phyloP scores from a whole-genome alignment of 2,797 vertebrate genomes.

The Sebastes itinus region DNA sequence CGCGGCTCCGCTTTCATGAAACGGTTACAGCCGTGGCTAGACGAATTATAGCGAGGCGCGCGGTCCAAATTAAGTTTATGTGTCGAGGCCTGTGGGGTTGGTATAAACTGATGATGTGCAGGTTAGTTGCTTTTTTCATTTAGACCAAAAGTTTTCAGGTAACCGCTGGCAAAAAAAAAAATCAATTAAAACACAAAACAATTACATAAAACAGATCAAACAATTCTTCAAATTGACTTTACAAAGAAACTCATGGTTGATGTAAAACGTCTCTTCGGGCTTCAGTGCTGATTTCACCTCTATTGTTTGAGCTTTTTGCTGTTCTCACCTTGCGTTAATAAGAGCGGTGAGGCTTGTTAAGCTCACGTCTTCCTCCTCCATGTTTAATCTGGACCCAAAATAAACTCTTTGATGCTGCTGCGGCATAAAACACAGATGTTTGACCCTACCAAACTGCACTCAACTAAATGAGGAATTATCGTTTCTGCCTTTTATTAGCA shows the following conservation, averaged over 20 bases:
- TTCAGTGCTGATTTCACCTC: neutral
- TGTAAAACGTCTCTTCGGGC: neutral
- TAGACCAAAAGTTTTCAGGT: neutral
- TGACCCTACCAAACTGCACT: constrained; percentile 19
- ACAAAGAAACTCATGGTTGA: neutral
- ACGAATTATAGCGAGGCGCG: neutral
- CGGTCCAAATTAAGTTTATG: neutral
- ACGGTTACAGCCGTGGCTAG: neutral
- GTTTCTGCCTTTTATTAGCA: constrained; percentile 22
- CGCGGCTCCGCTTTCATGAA: neutral
- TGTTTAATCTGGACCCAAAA: constrained; percentile 43
- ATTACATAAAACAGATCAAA: constrained; percentile 10
- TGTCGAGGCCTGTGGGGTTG: neutral
- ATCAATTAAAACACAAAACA: neutral
- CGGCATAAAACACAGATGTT: constrained; percentile 4
- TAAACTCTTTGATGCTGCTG: constrained; percentile 54
- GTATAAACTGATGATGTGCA: neutral
- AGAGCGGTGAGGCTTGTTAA: constrained; percentile 12
- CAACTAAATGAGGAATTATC: constrained; percentile 11
- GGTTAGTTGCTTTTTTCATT: neutral
- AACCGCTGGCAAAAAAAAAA: no score
- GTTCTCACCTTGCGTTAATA: constrained; percentile 20
- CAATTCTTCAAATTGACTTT: neutral
- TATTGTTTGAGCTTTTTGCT: constrained; percentile 8
- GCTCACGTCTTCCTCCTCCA: neutral